These are phyloP conservation scores for Premnoplex brunnescens DNA, from an alignment of 2,797 vertebrate genomes.

Conservation along the genomic window DNA sequence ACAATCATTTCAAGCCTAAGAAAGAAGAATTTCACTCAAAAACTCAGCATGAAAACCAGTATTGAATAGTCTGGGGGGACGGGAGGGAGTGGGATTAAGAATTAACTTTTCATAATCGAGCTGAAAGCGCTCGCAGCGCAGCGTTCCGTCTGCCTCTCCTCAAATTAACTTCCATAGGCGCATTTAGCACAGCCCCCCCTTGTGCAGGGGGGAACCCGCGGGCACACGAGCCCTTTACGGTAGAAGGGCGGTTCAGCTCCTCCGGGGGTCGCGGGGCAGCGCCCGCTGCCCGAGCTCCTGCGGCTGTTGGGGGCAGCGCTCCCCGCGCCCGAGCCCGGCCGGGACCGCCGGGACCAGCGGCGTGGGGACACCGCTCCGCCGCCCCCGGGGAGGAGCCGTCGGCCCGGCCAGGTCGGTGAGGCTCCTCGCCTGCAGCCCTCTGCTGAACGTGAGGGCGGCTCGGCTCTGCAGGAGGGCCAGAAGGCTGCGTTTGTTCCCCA, in stretches of 20 bases:
- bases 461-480: background rate
- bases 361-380: too few species aligned
- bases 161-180: accelerated
- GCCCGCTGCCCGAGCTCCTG: too few species aligned
- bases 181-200: accelerated
- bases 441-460: background rate
- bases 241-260: accelerated
- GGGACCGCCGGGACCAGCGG: too few species aligned
- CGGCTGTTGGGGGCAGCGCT: too few species aligned
- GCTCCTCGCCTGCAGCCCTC: accelerated
- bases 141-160: accelerated
- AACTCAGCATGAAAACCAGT: background rate
- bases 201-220: accelerated
- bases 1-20: background rate
- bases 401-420: background rate
- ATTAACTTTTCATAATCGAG: background rate
- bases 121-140: background rate
- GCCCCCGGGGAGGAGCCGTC: accelerated
- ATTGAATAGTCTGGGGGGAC: background rate
- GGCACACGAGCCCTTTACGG: accelerated
- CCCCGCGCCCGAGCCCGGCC: too few species aligned
- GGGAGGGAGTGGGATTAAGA: too few species aligned
- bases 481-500: background rate
- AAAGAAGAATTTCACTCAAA: background rate
- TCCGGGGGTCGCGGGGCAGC: accelerated